These are phyloP conservation scores for Tipula helvola DNA, from an alignment of 2,888 invertebrate genomes.

Conservation along the genomic window DNA sequence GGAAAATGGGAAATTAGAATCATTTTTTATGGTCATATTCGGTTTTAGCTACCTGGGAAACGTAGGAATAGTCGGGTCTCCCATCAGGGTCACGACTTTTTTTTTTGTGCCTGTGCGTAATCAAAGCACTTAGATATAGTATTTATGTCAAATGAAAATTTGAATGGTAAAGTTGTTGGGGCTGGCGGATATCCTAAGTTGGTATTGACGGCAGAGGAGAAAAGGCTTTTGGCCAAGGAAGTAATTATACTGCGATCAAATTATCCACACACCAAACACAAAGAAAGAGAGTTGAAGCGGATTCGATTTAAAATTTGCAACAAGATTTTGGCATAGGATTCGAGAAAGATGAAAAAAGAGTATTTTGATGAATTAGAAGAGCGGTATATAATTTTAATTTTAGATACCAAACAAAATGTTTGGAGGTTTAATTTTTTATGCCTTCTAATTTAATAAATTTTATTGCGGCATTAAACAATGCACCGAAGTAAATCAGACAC, in stretches of 20 bases:
- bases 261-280: conserved; percentile 86
- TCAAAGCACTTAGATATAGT: no score
- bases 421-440: background rate
- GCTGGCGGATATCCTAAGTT: conserved; percentile 45
- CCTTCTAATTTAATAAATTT: no score
- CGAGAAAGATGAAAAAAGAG: conserved; percentile 88
- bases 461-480: conserved; percentile 64
- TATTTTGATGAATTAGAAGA: conserved; percentile 86
- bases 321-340: conserved; percentile 93
- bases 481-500: no score
- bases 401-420: no score
- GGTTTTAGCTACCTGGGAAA: no score
- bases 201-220: conserved; percentile 69
- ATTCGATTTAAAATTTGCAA: conserved; percentile 90
- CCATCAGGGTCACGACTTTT: no score
- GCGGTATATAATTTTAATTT: conserved; percentile 37
- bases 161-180: conserved; percentile 27
- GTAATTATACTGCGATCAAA: conserved; percentile 71
- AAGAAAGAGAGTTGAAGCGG: conserved; percentile 73
- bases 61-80: no score
- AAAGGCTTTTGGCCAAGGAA: conserved; percentile 63
- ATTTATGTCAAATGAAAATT: conserved; percentile 21
- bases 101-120: no score
- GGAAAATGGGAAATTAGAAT: no score
- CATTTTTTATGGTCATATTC: no score